phyloP scores from a whole-genome alignment of 2,888 invertebrate genomes.

The Drosophila buzzatii region DNA sequence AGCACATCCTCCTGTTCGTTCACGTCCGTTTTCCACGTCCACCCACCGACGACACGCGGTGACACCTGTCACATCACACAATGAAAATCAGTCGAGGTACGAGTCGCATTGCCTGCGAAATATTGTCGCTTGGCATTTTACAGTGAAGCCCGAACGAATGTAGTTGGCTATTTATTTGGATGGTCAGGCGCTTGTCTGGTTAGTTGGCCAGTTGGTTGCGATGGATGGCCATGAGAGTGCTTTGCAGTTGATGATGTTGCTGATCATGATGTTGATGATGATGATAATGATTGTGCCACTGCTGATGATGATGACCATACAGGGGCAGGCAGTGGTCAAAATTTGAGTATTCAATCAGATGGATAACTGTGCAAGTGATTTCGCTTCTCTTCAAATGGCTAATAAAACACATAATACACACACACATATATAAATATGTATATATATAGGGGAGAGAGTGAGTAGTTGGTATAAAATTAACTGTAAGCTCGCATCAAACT shows the following conservation, averaged over 20 bases:
- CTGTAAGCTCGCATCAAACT: conserved; percentile 2
- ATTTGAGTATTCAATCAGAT: conserved; percentile 62
- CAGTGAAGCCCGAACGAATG: conserved; percentile 36
- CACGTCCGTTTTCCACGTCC: conserved; percentile 47
- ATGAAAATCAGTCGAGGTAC: conserved; percentile 77
- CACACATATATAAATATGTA: not conserved
- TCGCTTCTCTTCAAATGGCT: conserved; percentile 23
- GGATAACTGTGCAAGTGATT: conserved; percentile 49
- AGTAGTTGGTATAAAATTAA: conserved; percentile 13
- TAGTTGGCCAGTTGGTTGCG: conserved; percentile 44
- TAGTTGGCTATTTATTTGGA: conserved; percentile 65
- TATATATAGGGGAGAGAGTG: no score
- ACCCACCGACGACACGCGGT: conserved; percentile 68
- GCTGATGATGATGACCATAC: conserved; percentile 17
- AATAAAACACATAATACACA: conserved; percentile 35
- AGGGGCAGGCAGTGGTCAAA: conserved; percentile 37
- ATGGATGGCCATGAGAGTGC: conserved; percentile 30
- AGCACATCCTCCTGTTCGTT: conserved; percentile 18
- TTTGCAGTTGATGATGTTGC: conserved; percentile 22
- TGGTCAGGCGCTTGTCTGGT: conserved; percentile 47
- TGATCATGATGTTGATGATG: not conserved
- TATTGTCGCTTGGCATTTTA: conserved; percentile 65
- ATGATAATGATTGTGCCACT: not conserved
- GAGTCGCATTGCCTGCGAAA: conserved; percentile 38
- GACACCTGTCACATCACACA: conserved; percentile 82